Conservation (phyloP, 1,140 invertebrate genomes). For the Caenorhabditis elegans region DNA sequence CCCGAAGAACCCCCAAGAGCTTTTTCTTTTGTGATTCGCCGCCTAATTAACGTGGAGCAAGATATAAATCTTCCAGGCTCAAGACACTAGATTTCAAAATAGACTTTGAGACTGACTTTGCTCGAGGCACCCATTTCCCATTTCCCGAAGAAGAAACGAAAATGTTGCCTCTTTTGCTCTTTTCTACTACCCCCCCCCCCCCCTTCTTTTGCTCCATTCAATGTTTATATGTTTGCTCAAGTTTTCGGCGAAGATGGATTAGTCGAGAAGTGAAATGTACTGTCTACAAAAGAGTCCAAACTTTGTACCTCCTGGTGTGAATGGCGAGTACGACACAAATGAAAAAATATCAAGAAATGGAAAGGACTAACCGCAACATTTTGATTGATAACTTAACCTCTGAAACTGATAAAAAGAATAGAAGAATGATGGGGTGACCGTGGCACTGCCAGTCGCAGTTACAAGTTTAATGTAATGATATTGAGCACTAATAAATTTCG, state of each 20-base stretch:
- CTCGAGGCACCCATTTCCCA: not conserved
- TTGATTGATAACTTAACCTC: conserved; percentile 25
- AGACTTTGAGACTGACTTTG: too few species aligned
- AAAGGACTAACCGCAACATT: not conserved
- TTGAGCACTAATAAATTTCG: too few species aligned
- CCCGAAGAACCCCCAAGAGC: not conserved
- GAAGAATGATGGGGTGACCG: not conserved
- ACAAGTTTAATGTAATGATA: not conserved
- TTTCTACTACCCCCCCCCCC: not conserved
- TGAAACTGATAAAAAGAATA: not conserved
- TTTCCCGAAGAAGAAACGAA: not conserved
- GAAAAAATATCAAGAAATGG: not conserved
- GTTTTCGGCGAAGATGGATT: not conserved
- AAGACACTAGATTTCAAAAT: not conserved
- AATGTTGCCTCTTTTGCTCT: not conserved
- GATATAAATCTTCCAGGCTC: not conserved
- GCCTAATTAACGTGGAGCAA: not conserved
- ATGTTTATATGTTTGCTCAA: conserved; percentile 28
- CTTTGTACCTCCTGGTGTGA: not conserved
- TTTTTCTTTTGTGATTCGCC: not conserved
- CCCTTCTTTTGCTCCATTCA: not conserved
- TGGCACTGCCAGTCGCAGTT: not conserved
- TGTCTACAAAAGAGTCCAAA: not conserved
- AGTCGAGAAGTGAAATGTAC: not conserved
- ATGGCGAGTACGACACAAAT: not conserved